Evolutionary conservation across 2,888 invertebrate species (phyloP), one percentile per base, ranked within the genome.

Genomic region (Augochlorella aurata): DNA sequence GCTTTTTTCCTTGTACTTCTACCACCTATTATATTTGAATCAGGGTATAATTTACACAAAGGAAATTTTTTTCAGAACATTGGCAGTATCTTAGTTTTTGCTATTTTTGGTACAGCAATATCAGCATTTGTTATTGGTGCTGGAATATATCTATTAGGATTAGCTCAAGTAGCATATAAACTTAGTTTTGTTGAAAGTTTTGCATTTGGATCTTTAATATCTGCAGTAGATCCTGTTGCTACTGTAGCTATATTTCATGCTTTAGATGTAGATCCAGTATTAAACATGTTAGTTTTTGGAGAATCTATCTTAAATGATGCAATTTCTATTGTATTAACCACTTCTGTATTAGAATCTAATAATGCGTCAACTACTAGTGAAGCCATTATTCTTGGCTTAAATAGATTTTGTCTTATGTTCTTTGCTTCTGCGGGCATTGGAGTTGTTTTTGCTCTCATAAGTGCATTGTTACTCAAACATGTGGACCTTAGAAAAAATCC

Each of bases 211-310:
- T 98, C 99, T 0, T 94, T 99, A 82, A 99, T 99, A 93, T 99
- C 99, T 2, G 99, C 99, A 45, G 99, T 99, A 7, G 99, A 99
- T 94, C 99, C 99, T 0, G 99, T 99, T 0, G 99, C 99, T 7
- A 99, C 99, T 0, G 97, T 99, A 47, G 99, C 99, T 14, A 99
- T 99, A 88, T 99, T 99, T 92, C 98, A 99, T 94, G 99, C 99
- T 1, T 94, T 99, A 45, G 98, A 99, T 94, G 98, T 99, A 0
- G 99, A 99, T 93, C 99, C 99, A 0, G 97, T 99, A 8, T 95
- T 99, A 0, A 99, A 99, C 94, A 99, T 99, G 99, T 96, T 99
- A 94, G 99, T 99, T 1, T 99, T 99, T 95, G 99, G 98, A 45
- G 97, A 97, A 93, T 98, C 98, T 90, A 98, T 99, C 91, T 95